A percentile compares a stretch with the other conserved stretches of the same genome.
Conservation (phyloP, 2,797 vertebrate genomes). For the Catamblyrhynchus diadema region DNA sequence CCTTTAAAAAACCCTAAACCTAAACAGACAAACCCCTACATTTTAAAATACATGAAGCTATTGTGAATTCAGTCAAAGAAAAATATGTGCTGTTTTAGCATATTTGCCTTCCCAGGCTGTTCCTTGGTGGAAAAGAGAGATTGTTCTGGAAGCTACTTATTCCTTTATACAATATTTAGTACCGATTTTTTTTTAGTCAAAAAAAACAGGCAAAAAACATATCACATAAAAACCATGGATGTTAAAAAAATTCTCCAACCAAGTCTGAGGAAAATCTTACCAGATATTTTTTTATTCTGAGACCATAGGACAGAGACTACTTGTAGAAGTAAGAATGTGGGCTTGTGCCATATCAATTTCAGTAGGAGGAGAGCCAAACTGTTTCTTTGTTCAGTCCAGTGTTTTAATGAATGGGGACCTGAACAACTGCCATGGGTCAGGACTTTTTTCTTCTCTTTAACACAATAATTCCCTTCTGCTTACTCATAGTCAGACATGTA, state of each 20-base stretch:
- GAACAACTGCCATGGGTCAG: background rate
- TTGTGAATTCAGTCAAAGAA: background rate
- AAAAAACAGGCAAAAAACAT: background rate
- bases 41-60: background rate
- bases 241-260: background rate
- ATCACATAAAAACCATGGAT: background rate
- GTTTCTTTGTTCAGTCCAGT: background rate
- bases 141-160: background rate
- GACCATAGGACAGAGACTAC: background rate
- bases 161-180: background rate
- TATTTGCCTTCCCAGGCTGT: background rate
- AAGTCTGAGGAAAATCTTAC: background rate
- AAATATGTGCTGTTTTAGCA: background rate
- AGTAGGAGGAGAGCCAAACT: background rate
- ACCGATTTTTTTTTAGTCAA: background rate
- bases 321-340: background rate
- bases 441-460: background rate
- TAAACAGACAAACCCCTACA: background rate
- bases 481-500: background rate
- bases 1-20: accelerated
- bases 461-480: background rate
- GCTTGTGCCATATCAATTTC: background rate
- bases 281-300: background rate
- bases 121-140: background rate
- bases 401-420: background rate